Evolutionary conservation across 2,888 invertebrate genomes (phyloP).

Genomic region (Drosophila meridionalis): DNA sequence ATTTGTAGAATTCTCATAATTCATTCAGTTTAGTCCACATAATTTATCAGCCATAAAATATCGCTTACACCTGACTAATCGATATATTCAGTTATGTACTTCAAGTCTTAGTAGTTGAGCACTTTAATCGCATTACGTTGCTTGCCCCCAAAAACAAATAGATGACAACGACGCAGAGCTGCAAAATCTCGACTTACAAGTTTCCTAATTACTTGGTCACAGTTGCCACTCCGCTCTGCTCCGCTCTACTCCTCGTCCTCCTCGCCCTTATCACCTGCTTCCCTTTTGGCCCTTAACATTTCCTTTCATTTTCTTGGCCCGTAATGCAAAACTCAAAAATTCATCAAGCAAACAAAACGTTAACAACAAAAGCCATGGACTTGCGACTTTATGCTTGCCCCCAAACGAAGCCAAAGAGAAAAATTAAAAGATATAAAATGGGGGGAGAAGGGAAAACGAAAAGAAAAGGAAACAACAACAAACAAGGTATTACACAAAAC

Average conservation of each 20-base stretch:
- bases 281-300: neutral
- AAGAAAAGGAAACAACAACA: neutral
- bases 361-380: conserved; percentile 30
- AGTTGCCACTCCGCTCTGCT: conserved; percentile 15
- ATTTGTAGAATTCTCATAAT: neutral
- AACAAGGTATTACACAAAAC: conserved; percentile 31
- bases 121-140: conserved; percentile 5
- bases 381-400: conserved; percentile 45
- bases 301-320: neutral
- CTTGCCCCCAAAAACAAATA: conserved; percentile 1
- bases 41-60: neutral
- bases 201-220: conserved; percentile 55
- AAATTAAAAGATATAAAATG: conserved; percentile 2
- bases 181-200: conserved; percentile 36
- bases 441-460: conserved; percentile 2
- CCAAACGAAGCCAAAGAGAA: conserved; percentile 21
- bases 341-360: conserved; percentile 32
- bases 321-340: conserved; percentile 32
- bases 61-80: neutral
- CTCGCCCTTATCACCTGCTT: neutral
- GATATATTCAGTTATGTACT: neutral
- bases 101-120: neutral
- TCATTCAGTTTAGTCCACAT: no score
- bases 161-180: conserved; percentile 1
- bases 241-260: no score